These are phyloP conservation scores for Drosophila truncata DNA, from an alignment of 1,140 invertebrate species.

Conservation along the genomic window DNA sequence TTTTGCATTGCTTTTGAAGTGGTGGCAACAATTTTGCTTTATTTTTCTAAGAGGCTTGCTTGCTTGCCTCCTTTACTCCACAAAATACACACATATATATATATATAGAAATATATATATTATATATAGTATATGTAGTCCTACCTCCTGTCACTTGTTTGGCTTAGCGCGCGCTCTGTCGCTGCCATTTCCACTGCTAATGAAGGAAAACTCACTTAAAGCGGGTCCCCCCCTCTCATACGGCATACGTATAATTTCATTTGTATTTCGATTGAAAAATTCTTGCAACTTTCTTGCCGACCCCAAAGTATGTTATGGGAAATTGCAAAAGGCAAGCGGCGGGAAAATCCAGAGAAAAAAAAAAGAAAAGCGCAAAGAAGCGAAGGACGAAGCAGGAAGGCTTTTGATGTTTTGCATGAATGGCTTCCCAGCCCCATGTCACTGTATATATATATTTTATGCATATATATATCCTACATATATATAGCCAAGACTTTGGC, in stretches of 20 bases:
- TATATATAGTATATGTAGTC: neutral
- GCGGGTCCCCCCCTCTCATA: conserved; percentile 14
- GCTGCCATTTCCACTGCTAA: conserved; percentile 42
- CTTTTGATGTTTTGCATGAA: conserved; percentile 82
- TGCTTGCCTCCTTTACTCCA: neutral
- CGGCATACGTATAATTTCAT: conserved; percentile 60
- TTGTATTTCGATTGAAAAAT: conserved; percentile 74
- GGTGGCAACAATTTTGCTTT: conserved; percentile 41
- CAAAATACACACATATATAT: neutral
- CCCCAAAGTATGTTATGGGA: conserved; percentile 57
- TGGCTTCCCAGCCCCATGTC: conserved; percentile 42
- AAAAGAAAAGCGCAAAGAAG: neutral
- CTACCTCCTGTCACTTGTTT: conserved; percentile 28
- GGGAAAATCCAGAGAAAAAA: conserved; percentile 1
- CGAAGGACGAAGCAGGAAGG: conserved; percentile 23
- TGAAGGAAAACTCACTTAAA: conserved; percentile 62
- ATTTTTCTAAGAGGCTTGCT: conserved; percentile 5
- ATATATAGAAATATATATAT: neutral
- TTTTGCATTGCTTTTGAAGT: conserved; percentile 53
- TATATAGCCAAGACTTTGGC: conserved; percentile 6
- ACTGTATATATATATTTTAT: neutral
- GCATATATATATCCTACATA: neutral
- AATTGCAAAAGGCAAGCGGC: conserved; percentile 40
- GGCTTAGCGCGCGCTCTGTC: conserved; percentile 13
- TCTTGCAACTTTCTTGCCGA: conserved; percentile 28